These are phyloP conservation scores for Porites lobata DNA, from an alignment of 92 coral and sea anemone genomes.

Conservation along the genomic window DNA sequence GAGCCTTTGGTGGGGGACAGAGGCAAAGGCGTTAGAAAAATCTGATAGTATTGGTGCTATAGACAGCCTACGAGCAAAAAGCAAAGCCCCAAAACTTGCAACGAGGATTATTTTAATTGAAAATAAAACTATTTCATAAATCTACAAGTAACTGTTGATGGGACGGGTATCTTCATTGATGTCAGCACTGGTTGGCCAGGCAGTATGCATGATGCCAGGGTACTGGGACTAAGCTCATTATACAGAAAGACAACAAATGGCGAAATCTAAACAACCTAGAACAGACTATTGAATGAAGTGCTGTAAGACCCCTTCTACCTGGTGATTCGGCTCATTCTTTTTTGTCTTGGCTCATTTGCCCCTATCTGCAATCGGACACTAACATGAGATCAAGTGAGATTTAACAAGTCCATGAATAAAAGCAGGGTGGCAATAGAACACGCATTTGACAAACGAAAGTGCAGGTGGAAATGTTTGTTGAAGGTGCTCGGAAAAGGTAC, in stretches of 20 bases:
- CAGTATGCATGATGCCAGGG: constrained; percentile 55
- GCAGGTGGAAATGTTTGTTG: constrained; percentile 28
- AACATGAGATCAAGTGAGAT: constrained; percentile 31
- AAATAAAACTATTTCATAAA: constrained; percentile 52
- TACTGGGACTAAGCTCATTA: constrained; percentile 40
- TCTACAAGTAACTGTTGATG: constrained; percentile 42
- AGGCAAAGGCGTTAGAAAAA: not conserved
- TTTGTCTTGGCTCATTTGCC: constrained; percentile 47
- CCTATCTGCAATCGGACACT: constrained; percentile 46
- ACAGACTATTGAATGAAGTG: constrained; percentile 15
- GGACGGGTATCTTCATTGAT: constrained; percentile 48
- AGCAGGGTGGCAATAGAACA: constrained; percentile 41
- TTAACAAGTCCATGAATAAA: constrained; percentile 28
- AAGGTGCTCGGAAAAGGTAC: constrained; percentile 38
- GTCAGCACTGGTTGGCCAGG: constrained; percentile 64
- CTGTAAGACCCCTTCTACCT: constrained; percentile 45
- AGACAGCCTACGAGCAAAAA: constrained; percentile 34
- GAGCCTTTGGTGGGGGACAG: constrained; percentile 2
- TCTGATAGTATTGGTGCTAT: constrained; percentile 20
- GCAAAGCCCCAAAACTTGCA: constrained; percentile 31
- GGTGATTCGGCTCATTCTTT: constrained; percentile 45
- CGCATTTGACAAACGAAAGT: constrained; percentile 48
- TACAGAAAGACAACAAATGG: constrained; percentile 32
- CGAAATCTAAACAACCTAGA: constrained; percentile 26
- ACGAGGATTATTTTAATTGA: constrained; percentile 46